Evolutionary conservation across 2,797 vertebrate species (phyloP).

Genomic region (Crenichthys baileyi): DNA sequence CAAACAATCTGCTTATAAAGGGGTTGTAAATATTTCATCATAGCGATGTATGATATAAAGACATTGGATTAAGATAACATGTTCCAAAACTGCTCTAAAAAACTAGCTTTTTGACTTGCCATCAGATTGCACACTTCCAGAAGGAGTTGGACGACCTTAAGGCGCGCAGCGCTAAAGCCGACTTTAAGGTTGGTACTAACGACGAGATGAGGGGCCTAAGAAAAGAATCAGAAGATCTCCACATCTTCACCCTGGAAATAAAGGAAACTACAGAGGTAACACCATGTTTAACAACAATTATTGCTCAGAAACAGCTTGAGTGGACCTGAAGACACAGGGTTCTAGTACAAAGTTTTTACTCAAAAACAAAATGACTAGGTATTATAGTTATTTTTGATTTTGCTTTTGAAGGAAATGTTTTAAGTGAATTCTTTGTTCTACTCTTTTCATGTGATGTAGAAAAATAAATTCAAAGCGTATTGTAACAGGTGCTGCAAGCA

Average conservation of each 20-base stretch:
- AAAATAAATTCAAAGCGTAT: not conserved
- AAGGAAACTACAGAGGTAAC: constrained; percentile 95
- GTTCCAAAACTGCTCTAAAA: not conserved
- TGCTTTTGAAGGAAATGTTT: not conserved
- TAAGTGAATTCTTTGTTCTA: not conserved
- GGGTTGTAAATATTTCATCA: not conserved
- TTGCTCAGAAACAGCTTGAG: not conserved
- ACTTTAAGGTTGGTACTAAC: constrained; percentile 86
- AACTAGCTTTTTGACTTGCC: constrained; percentile 7
- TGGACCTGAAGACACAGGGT: not conserved
- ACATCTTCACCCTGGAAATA: constrained; percentile 91
- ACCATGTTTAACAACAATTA: not conserved
- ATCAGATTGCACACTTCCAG: constrained; percentile 93
- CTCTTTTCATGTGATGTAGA: too few relatives aligned
- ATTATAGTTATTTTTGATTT: not conserved
- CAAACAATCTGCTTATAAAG: not conserved
- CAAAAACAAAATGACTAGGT: not conserved
- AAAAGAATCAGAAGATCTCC: constrained; percentile 86
- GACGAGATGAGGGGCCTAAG: constrained; percentile 90
- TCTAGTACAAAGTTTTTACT: not conserved
- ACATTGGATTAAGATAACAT: not conserved
- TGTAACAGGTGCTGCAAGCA: not conserved
- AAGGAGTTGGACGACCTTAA: constrained; percentile 96
- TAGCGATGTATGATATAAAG: not conserved
- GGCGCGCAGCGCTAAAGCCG: constrained; percentile 81